Base-by-base conservation (phyloP, 2,888 invertebrate genomes). In the Lobophora halterata region DNA sequence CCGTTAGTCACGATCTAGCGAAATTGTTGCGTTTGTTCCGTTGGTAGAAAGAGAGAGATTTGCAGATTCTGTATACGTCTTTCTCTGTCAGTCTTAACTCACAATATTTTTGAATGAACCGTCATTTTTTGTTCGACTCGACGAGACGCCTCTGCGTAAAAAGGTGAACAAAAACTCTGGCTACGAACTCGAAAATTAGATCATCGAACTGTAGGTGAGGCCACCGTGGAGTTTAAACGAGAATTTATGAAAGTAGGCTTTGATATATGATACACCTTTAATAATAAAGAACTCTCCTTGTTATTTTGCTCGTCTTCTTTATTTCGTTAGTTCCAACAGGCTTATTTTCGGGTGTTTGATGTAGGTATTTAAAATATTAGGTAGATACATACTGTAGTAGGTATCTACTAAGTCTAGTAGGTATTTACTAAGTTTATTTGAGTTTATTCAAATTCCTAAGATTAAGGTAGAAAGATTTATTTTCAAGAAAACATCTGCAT, bases 121-220 rank as follows among this genome's bases (percentile, higher is more conserved):
- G 49, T 61, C 53, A 58, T 72, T 78, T 79, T 80, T 81, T 77
- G 65, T 59, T 50, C 40, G 46, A 26, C 37, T 51, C 26, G 26
- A 54, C 64, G 62, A 38, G 56, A 58, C 59, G 59, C 57, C 61
- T 61, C 55, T n/a, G n/a, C 52, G 58, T 69, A 71, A 77, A 75
- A 79, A 71, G 20, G 67, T 61, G 55, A 65, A 71, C 70, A 79
- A 82, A 80, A 79, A 71, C 63, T 61, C 55, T 40, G 58, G 63
- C 60, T 56, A 66, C 68, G 69, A 72, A 72, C 76, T 76, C 65
- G 58, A 65, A 79, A 82, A 79, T 73, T 82, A 60, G 81, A 80
- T 74, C 80, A 77, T 79, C 79, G 80, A 81, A 82, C 83, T 62
- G 69, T 76, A 65, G 58, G 61, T 60, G 72, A 71, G 78, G 67